These are phyloP conservation scores for Hormaphis cornu DNA, from an alignment of 1,140 invertebrate species.

Conservation along the genomic window DNA sequence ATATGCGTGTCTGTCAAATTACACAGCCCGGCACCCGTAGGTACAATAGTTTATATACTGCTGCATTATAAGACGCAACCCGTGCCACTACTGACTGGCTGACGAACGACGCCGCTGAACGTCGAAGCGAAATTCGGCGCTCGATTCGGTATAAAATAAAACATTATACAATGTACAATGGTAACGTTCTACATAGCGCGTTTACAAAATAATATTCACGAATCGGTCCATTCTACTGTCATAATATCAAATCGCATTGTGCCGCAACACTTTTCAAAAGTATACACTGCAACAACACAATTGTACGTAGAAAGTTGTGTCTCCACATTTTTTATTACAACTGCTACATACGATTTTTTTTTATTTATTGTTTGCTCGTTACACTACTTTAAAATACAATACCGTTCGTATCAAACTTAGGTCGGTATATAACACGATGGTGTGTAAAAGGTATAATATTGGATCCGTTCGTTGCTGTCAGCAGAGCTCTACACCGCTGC, in stretches of 20 bases:
- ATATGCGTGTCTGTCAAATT: not conserved
- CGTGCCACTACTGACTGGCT: too few relatives aligned
- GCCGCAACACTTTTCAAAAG: not conserved
- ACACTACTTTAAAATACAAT: not conserved
- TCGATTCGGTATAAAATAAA: not conserved
- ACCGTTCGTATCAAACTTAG: not conserved
- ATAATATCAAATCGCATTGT: conserved; percentile 21
- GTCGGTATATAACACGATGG: not conserved
- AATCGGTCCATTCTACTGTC: conserved; percentile 11
- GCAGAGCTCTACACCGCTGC: not conserved
- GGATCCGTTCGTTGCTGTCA: conserved; percentile 11
- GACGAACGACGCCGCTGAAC: not conserved
- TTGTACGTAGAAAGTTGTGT: conserved; percentile 6
- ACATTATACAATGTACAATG: not conserved
- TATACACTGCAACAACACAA: not conserved
- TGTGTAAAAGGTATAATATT: conserved; percentile 8
- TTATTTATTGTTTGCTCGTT: not conserved
- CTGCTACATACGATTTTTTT: not conserved
- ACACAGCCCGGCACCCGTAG: too few relatives aligned
- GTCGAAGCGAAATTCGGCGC: conserved; percentile 16
- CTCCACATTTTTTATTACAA: not conserved
- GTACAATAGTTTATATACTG: too few relatives aligned
- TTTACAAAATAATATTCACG: not conserved
- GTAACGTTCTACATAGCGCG: not conserved
- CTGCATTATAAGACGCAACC: too few relatives aligned